phyloP scores from a whole-genome alignment of 2,113 vertebrate species.

The Sapayoa aenigma region DNA sequence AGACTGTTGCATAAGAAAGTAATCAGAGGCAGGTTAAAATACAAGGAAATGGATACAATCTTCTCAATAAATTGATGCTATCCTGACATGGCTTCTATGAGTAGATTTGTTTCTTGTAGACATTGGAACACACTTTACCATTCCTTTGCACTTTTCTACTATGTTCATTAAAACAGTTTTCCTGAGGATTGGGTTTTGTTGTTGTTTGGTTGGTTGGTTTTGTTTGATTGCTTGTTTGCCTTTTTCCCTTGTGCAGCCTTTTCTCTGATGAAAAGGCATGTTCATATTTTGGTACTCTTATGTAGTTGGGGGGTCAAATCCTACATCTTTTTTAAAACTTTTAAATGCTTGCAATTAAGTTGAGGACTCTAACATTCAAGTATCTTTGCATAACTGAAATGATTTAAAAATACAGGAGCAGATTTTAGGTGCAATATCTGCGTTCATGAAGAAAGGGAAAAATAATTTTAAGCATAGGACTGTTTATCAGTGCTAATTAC shows the following conservation, averaged over 20 bases:
- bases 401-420: neutral
- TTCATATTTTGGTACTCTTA: neutral
- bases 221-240: neutral
- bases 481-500: neutral
- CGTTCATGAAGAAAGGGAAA: neutral
- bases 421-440: neutral
- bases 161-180: neutral
- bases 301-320: neutral
- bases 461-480: neutral
- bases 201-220: neutral
- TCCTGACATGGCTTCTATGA: neutral
- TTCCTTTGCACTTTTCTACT: neutral
- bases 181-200: neutral
- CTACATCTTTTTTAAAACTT: neutral
- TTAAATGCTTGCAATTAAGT: neutral
- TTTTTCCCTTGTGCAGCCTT: neutral
- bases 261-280: neutral
- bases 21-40: neutral
- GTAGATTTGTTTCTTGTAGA: neutral
- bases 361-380: neutral
- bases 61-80: neutral
- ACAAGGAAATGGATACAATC: slow-evolving; percentile 7
- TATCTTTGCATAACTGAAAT: neutral
- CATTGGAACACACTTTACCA: neutral
- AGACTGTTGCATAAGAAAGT: slow-evolving; percentile 32